Base-by-base conservation (phyloP, 2,113 vertebrate genomes). In the Pteruthius melanotis region DNA sequence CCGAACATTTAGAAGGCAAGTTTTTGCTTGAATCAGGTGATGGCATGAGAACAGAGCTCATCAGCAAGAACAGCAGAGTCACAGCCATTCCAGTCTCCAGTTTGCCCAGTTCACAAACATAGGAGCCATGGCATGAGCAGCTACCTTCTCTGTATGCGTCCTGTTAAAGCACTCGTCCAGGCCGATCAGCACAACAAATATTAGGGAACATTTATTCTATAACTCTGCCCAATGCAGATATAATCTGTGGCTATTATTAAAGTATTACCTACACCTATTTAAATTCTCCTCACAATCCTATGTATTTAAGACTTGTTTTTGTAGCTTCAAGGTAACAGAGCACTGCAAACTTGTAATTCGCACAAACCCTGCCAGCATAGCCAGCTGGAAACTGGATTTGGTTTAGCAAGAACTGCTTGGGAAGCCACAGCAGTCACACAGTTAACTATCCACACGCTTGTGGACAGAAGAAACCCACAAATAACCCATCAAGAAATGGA, bases 131-230 rank as follows among this genome's bases (percentile, higher is more conserved):
- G 42, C 47, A 79, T 0, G 2, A 69, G 15, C 26, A 56, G 9
- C 45, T 3, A 2, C 13, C 13, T 50, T 40, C 40, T 35, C 15
- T 16, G 9, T 2, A 0, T 13, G 35, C 7, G 15, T 10, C 1
- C 0, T 50, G n/a, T 10, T 30, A 21, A 66, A 76, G 53, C 24
- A 21, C 26, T 35, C 2, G 2, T 13, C n/a, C 3, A 71, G 57
- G 44, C 27, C 27, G 8, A 80, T 7, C 0, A 2, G 4, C 20
- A 37, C 39, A 16, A 15, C 4, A 9, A 74, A 24, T 15, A 37
- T 18, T 7, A 63, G 16, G 14, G 30, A 33, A n/a, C 6, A 0
- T 12, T 44, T 47, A 27, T 16, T 72, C 44, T 33, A 9, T 17
- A 42, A 16, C 21, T 18, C 39, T 69, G 13, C 40, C 44, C 54